Evolutionary conservation across 2,888 invertebrate species (phyloP), one percentile per base, ranked within the genome.

Genomic region (Diplolepis rosae): DNA sequence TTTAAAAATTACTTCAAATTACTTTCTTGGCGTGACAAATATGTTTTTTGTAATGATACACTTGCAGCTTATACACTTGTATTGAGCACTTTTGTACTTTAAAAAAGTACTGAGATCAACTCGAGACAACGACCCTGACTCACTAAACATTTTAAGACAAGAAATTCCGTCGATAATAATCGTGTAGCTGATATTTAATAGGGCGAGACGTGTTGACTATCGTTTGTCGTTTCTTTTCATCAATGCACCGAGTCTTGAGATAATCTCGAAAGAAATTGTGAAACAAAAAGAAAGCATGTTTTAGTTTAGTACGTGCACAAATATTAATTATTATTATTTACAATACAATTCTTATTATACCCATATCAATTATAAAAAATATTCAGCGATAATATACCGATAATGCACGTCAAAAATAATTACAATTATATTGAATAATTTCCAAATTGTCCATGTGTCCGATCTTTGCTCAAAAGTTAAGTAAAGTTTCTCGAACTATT

Each of bases 161-260:
- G 27, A 52, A 52, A 52, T 52, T 52, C 28, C 27, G 7, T 27
- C 28, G 7, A 13, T 15, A 42, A 72, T 61, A 52, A 69, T 35
- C 24, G 1, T 50, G 56, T 61, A 68, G 66, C 71, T 71, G 52
- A 65, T 39, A 70, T 72, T 74, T 74, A 74, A 74, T 68, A 74
- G 74, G 70, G 69, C 74, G 71, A 51, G 65, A 68, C 74, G 69
- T 3, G 9, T 42, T 15, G 30, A 48, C 45, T 42, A 39, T 67
- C 2, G 7, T 48, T 7, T 2, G 27, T 52, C 52, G 28, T 28
- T 7, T n/a, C 13, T 52, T 52, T 28, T 7, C 7, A 28, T 18
- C 45, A 22, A 7, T 18, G 22, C 7, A 45, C 22, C 9, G 18
- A 45, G 9, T 18, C 45, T 45, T 22, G 45, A 18, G 18, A 45